These are phyloP conservation scores for Leptobrachium leishanense DNA, from an alignment of 2,113 vertebrate genomes.

Conservation along the genomic window DNA sequence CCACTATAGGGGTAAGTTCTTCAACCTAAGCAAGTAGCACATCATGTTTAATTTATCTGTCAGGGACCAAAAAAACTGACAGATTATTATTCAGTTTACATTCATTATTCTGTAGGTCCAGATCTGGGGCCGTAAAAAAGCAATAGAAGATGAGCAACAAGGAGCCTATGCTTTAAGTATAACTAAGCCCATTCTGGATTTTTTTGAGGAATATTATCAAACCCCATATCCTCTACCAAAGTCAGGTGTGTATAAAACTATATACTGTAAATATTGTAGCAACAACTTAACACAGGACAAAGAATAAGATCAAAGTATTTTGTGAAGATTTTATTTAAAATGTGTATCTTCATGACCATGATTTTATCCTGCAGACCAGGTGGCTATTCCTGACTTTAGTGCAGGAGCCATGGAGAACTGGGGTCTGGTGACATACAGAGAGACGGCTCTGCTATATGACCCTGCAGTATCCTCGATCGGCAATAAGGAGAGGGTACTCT, in stretches of 20 bases:
- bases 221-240: constrained; percentile 77
- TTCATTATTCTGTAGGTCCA: constrained; percentile 66
- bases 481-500: constrained; percentile 83
- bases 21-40: too few species aligned
- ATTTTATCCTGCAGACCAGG: constrained; percentile 77
- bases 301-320: too few species aligned
- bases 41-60: too few species aligned
- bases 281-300: too few species aligned
- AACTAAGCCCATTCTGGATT: constrained; percentile 74
- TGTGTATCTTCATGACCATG: too few species aligned
- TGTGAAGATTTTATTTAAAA: too few species aligned
- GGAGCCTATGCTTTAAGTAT: constrained; percentile 67
- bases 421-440: constrained; percentile 92
- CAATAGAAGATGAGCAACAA: constrained; percentile 60
- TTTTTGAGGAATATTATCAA: constrained; percentile 71
- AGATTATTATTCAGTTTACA: too few species aligned
- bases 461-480: constrained; percentile 65
- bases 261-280: too few species aligned
- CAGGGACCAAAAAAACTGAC: too few species aligned
- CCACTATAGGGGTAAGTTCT: background rate
- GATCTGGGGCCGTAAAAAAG: constrained; percentile 82
- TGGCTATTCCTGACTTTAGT: constrained; percentile 85
- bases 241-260: constrained; percentile 67
- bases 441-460: constrained; percentile 81
- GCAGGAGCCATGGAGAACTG: constrained; percentile 98